Base-by-base conservation (phyloP, 2,113 vertebrate species). In the Morone saxatilis region DNA sequence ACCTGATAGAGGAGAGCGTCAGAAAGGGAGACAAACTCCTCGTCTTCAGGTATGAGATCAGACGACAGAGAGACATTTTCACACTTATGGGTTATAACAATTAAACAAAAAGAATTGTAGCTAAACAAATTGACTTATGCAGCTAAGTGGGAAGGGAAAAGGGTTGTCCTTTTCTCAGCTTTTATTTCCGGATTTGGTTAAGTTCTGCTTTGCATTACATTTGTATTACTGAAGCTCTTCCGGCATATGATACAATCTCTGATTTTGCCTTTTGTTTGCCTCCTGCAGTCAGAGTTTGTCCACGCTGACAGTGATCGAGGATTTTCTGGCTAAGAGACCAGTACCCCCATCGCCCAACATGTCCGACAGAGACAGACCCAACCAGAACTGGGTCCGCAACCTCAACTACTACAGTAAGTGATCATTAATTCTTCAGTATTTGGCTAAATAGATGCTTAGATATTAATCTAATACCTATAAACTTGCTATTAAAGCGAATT, bases 291-390 rank as follows among this genome's bases (percentile, higher is more conserved):
- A 99, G 93, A 99, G 98, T 91, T 95, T 99, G 90, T 98, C 97
- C 70, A 99, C 98, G 0, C 94, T 99, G 82, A 97, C 97, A 4
- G 96, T 99, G 85, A 99, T 99, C 1, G 98, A 99, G 93, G 97
- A 98, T 59, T 99, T 99, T 90, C 94, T 99, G 89, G 95, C 96
- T 17, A 97, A 98, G 88, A 96, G 96, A 85, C 94, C 94, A 0
- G 93, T 98, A 77, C 98, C 97, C 40, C 71, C 81, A 0, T 91
- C 92, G 0, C 94, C 88, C 77, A 90, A 91, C 53, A 88, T 89
- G 1, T 36, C 83, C 56, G 93, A 90, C 82, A 91, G 92, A 43
- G 96, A 97, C 63, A 93, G 86, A 41, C 86, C 94, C 62, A 96
- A 96, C 86, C 84, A 95, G 91, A 97, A 96, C 90, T 99, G 98